Conservation (phyloP, 2,888 invertebrate genomes). For the Euproctis similis region DNA sequence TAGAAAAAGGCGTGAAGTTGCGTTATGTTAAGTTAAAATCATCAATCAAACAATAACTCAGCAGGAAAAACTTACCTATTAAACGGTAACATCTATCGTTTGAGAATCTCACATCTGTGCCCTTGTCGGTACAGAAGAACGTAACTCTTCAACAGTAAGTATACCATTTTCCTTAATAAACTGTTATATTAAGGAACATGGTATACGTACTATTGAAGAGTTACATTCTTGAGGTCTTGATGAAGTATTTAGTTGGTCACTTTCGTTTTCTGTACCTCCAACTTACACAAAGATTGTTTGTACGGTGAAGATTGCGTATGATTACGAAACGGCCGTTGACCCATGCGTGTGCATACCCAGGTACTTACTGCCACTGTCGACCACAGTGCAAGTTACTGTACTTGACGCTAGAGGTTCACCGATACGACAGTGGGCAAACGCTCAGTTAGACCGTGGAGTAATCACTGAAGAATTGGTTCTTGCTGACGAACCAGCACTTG, state of each 20-base stretch:
- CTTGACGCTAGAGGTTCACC: conserved; percentile 78
- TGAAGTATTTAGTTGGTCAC: conserved; percentile 31
- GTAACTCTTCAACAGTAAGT: no score
- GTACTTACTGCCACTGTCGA: conserved; percentile 55
- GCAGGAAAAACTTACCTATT: no score
- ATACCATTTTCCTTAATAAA: no score
- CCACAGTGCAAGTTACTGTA: conserved; percentile 54
- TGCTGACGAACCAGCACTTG: conserved; percentile 88
- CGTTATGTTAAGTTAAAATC: no score
- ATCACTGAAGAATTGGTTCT: conserved; percentile 84
- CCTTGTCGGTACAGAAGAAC: conserved; percentile 27
- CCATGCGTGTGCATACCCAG: conserved; percentile 35
- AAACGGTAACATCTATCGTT: conserved; percentile 18
- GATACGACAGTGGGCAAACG: conserved; percentile 86
- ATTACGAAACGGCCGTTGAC: conserved; percentile 52
- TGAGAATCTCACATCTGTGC: conserved; percentile 10
- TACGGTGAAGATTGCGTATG: conserved; percentile 61
- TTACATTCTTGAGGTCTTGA: no score
- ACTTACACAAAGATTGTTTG: conserved; percentile 42
- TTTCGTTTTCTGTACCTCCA: conserved; percentile 62
- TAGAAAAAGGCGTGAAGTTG: no score
- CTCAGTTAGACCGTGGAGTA: conserved; percentile 82
- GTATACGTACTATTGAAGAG: no score
- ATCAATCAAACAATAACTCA: no score
- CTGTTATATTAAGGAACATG: no score